Conservation (phyloP, 1,140 invertebrate genomes). For the Halictus rubicundus region DNA sequence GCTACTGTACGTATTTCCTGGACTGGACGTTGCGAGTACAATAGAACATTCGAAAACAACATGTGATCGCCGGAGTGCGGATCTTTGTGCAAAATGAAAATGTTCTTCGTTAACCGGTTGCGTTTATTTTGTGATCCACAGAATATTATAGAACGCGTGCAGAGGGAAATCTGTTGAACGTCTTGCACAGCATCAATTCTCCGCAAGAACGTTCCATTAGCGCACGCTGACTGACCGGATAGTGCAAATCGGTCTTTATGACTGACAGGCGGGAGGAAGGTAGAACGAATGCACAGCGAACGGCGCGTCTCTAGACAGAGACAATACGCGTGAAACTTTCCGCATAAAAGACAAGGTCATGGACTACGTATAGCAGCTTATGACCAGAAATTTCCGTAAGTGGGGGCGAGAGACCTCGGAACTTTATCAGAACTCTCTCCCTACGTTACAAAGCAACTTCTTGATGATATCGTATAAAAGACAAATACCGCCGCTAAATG, state of each 20-base stretch:
- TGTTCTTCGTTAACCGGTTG: too few relatives aligned
- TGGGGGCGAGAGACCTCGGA: not conserved
- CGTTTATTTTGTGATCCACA: too few relatives aligned
- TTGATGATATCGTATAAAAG: slow-evolving; percentile 1
- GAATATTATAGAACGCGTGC: not conserved
- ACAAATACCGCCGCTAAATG: slow-evolving; percentile 9
- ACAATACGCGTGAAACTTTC: not conserved
- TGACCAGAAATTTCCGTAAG: slow-evolving; percentile 16
- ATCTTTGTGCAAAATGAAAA: too few relatives aligned
- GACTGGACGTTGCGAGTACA: too few relatives aligned
- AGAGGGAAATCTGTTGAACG: not conserved
- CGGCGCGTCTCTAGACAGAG: not conserved
- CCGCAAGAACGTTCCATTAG: not conserved
- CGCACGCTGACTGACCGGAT: not conserved
- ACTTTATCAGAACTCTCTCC: slow-evolving; percentile 25
- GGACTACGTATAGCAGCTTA: not conserved
- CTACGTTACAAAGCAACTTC: slow-evolving; percentile 2
- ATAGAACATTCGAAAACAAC: too few relatives aligned
- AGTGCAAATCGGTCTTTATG: not conserved
- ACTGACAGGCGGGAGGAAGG: not conserved
- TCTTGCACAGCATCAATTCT: not conserved
- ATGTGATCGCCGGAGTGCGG: too few relatives aligned
- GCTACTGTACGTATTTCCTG: too few relatives aligned
- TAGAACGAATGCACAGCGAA: not conserved
- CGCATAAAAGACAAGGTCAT: slow-evolving; percentile 13